Evolutionary conservation across 2,113 vertebrate genomes (phyloP).

Genomic region (Muntiacus reevesi): DNA sequence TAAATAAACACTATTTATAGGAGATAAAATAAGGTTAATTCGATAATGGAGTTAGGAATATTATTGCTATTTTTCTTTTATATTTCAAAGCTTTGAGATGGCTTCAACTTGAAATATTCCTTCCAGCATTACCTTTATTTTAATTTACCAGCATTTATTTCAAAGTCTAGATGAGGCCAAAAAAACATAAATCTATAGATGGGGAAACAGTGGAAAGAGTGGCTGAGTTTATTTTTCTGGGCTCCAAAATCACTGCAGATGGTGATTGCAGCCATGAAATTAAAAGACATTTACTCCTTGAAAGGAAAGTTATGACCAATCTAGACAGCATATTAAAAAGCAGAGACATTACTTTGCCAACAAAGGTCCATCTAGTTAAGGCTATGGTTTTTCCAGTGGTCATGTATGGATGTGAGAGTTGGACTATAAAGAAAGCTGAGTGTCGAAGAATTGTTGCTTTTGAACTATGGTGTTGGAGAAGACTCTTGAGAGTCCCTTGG

Average conservation of each 20-base stretch:
- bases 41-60: not conserved
- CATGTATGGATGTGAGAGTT: not conserved
- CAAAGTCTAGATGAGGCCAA: not conserved
- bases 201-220: not conserved
- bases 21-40: not conserved
- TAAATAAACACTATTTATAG: constrained; percentile 31
- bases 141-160: not conserved
- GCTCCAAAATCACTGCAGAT: not conserved
- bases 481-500: not conserved
- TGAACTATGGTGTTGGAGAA: not conserved
- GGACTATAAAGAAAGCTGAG: not conserved
- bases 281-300: not conserved
- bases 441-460: not conserved
- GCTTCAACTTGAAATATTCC: not conserved
- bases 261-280: not conserved
- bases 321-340: not conserved
- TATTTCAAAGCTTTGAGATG: not conserved
- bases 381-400: not conserved
- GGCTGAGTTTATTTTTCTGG: not conserved
- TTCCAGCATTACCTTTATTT: not conserved
- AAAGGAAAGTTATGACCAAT: not conserved
- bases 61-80: not conserved
- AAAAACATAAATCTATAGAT: not conserved
- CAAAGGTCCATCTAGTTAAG: not conserved
- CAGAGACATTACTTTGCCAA: not conserved